phyloP scores from a whole-genome alignment of 1,140 invertebrate genomes.

The Hycleus phaleratus region DNA sequence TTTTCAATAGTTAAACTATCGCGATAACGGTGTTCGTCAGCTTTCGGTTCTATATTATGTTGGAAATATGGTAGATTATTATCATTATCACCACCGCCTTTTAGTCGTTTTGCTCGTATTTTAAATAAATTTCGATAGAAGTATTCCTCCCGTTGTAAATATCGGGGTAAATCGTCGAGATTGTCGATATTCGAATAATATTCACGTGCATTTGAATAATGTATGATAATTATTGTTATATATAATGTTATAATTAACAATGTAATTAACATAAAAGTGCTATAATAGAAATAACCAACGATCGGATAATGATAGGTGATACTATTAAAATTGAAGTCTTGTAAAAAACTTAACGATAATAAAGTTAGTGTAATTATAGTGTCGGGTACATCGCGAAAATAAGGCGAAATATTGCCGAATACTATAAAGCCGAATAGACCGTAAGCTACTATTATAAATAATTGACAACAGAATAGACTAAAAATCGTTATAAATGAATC shows the following conservation, averaged over 20 bases:
- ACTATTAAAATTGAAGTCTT: conserved; percentile 7
- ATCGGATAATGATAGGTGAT: background rate
- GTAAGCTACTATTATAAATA: conserved; percentile 17
- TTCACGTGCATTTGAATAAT: conserved; percentile 17
- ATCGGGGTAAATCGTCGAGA: background rate
- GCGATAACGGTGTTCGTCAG: background rate
- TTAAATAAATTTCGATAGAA: background rate
- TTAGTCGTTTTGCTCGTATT: background rate
- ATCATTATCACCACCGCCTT: background rate
- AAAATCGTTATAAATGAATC: conserved; percentile 7
- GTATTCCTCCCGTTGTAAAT: background rate
- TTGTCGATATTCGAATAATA: conserved; percentile 13
- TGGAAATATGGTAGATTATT: background rate
- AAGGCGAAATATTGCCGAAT: conserved; percentile 13
- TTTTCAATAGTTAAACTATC: background rate
- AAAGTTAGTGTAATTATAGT: conserved; percentile 15
- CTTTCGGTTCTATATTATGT: background rate
- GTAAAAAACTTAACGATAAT: conserved; percentile 4
- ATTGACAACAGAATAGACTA: conserved; percentile 16
- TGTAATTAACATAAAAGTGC: conserved; percentile 17
- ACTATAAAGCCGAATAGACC: conserved; percentile 11
- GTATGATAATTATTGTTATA: conserved; percentile 21
- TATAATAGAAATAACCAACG: conserved; percentile 17
- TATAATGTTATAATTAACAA: conserved; percentile 20
- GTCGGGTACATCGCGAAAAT: conserved; percentile 15